Percentiles rank a stretch among this genome's conserved stretches.
Conservation (phyloP, 1,140 invertebrate species). For the Leguminivora glycinivorella region DNA sequence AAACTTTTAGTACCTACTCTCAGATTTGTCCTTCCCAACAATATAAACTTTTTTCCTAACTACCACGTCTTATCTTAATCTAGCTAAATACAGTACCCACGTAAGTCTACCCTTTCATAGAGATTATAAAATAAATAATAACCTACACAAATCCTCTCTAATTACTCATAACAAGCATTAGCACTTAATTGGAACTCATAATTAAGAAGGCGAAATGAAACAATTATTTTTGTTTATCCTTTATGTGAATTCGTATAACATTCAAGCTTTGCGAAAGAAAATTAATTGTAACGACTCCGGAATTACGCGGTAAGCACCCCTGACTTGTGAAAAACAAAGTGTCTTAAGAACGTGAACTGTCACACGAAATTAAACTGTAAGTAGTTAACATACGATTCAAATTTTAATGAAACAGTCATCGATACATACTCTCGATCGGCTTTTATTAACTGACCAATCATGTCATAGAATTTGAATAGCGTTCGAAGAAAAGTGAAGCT, state of each 20-base stretch:
- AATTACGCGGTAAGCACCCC: conserved; percentile 20
- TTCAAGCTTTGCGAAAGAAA: conserved; percentile 18
- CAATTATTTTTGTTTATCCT: conserved; percentile 22
- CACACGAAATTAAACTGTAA: background rate
- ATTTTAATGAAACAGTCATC: background rate
- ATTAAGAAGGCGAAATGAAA: conserved; percentile 1
- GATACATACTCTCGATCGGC: background rate
- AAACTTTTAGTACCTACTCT: too few relatives aligned
- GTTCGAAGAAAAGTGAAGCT: background rate
- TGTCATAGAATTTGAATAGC: too few relatives aligned
- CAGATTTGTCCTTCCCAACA: too few relatives aligned
- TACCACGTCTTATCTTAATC: too few relatives aligned
- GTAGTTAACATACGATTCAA: background rate
- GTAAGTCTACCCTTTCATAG: background rate
- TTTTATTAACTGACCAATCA: background rate
- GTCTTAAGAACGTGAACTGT: background rate
- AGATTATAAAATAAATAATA: background rate
- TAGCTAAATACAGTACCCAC: too few relatives aligned
- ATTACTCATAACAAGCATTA: conserved; percentile 6
- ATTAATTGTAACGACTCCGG: conserved; percentile 9
- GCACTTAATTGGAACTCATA: background rate
- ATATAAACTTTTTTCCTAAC: too few relatives aligned
- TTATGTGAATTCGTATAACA: conserved; percentile 13
- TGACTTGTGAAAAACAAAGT: background rate
- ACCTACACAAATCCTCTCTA: background rate